Conservation (phyloP, 1,140 invertebrate species). For the Melitaea cinxia region DNA sequence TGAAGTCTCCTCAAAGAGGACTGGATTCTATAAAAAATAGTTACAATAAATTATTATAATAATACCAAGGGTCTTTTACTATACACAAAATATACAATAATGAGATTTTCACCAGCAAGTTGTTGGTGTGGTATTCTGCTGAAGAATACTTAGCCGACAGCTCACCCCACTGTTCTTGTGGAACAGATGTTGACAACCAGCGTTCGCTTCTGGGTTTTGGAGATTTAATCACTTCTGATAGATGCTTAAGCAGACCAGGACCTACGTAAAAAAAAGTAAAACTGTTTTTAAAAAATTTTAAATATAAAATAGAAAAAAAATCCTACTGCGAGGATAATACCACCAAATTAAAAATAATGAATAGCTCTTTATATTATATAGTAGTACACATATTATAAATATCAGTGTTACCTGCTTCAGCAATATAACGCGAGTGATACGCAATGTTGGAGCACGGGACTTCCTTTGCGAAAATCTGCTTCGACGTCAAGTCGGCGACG, state of each 20-base stretch:
- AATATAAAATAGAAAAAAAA: no score
- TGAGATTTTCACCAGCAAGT: slow-evolving; percentile 84
- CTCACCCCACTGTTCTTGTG: slow-evolving; percentile 87
- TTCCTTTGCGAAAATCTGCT: slow-evolving; percentile 85
- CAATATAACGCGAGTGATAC: slow-evolving; percentile 29
- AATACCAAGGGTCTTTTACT: background rate
- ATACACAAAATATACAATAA: slow-evolving; percentile 1
- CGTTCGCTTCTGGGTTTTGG: slow-evolving; percentile 86
- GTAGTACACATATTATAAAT: background rate
- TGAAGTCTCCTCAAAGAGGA: slow-evolving; percentile 88
- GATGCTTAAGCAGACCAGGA: slow-evolving; percentile 85
- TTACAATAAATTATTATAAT: slow-evolving; percentile 3
- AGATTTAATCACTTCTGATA: slow-evolving; percentile 85
- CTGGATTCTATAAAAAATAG: slow-evolving; percentile 73
- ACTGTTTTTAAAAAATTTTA: no score
- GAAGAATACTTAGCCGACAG: slow-evolving; percentile 86
- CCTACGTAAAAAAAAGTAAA: slow-evolving; percentile 57
- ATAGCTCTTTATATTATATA: background rate
- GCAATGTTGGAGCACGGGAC: slow-evolving; percentile 47
- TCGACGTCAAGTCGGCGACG: slow-evolving; percentile 82
- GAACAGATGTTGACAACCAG: slow-evolving; percentile 94
- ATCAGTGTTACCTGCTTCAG: background rate
- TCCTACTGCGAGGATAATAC: no score
- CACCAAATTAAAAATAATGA: no score
- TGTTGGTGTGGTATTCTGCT: slow-evolving; percentile 95